Conservation (phyloP, 2,888 invertebrate genomes). For the Trachelus troglodyta region DNA sequence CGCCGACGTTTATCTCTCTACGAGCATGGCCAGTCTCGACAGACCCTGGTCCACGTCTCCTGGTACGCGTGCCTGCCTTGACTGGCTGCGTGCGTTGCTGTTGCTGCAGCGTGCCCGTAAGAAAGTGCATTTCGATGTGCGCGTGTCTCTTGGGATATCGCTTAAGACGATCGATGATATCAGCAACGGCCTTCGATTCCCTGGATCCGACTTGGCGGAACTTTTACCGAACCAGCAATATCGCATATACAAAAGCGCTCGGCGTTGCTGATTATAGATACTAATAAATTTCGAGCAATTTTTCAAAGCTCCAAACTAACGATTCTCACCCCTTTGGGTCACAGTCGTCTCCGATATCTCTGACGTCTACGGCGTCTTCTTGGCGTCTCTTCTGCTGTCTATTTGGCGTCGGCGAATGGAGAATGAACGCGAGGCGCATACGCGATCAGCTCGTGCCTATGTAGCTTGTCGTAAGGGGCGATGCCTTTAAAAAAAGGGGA, state of each 20-base stretch:
- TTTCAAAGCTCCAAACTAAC: neutral
- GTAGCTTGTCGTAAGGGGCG: conserved; percentile 3
- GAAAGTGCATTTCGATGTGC: neutral
- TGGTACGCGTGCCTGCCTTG: neutral
- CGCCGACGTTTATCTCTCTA: conserved; percentile 9
- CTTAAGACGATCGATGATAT: neutral
- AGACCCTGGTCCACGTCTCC: neutral
- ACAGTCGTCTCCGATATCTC: neutral
- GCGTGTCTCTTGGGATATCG: neutral
- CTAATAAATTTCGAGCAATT: neutral
- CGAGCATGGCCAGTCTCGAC: neutral
- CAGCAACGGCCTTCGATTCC: neutral
- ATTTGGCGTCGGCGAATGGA: conserved; percentile 16
- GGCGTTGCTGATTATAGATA: neutral
- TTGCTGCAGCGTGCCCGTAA: neutral
- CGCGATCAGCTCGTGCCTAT: neutral
- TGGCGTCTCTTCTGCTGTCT: neutral
- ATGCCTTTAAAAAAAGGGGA: conserved; percentile 4
- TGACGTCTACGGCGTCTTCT: neutral
- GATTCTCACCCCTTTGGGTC: neutral
- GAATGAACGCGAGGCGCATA: conserved; percentile 19
- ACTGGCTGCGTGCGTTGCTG: neutral
- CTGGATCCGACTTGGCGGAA: too few species aligned
- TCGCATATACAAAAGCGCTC: too few species aligned
- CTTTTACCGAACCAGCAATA: too few species aligned